These are phyloP conservation scores for Torymus auratus DNA, from an alignment of 2,888 invertebrate species.

Conservation along the genomic window DNA sequence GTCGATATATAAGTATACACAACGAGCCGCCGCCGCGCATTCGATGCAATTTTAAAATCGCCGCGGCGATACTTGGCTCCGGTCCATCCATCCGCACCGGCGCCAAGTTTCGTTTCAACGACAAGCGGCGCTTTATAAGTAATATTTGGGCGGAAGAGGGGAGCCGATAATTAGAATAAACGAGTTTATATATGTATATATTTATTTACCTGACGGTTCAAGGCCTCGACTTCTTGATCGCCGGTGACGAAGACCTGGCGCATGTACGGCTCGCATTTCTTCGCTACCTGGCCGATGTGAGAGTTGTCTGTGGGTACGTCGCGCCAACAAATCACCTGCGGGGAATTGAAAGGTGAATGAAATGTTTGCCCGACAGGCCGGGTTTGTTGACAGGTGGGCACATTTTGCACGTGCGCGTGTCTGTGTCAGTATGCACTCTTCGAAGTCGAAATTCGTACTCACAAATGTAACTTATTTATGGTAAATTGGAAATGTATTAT, in stretches of 20 bases:
- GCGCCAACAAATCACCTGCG: conserved; percentile 92
- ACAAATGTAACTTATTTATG: no score
- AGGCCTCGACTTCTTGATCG: conserved; percentile 80
- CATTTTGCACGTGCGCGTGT: no score
- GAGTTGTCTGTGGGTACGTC: conserved; percentile 92
- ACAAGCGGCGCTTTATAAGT: conserved; percentile 23
- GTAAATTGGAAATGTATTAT: no score
- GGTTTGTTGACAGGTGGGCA: no score
- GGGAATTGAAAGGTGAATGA: conserved; percentile 33
- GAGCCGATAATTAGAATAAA: neutral
- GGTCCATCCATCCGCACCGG: neutral
- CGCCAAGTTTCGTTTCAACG: conserved; percentile 13
- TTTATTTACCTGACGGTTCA: conserved; percentile 82
- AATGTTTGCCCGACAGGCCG: no score
- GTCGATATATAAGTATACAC: no score
- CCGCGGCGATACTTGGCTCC: conserved; percentile 1
- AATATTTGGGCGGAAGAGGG: neutral
- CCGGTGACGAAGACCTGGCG: conserved; percentile 94
- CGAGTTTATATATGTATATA: neutral
- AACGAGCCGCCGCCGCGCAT: neutral
- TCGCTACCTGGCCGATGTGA: conserved; percentile 93
- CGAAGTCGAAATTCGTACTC: no score
- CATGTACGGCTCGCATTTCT: conserved; percentile 96
- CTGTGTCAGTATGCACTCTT: no score
- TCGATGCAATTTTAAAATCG: neutral